Evolutionary conservation across 1,140 invertebrate genomes (phyloP), one percentile per base, ranked within the genome.

Genomic region (Littorina saxatilis): DNA sequence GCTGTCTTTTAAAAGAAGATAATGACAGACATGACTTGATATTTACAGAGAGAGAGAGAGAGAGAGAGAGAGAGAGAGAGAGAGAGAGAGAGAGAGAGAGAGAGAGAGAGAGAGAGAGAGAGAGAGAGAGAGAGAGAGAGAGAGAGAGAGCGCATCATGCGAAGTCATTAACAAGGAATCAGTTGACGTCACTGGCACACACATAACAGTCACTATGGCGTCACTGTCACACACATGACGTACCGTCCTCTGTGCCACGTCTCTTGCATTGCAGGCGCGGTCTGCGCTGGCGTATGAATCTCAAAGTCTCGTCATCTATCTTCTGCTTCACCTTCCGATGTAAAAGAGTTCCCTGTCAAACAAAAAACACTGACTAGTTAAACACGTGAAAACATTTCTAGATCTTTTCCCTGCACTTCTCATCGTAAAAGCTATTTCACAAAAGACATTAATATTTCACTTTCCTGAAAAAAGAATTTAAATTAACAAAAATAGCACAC

Each of bases 231-330:
- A 23, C 7, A 4, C 61, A 17, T 29, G 27, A 66, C 35, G 9
- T 39, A 68, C 66, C 66, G 23, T 68, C 66, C 15, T 68, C 66
- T 0, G 66, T 39, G 2, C 9, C 13, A 20, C 66, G 37, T 39
- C 66, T 5, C 66, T 77, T 82, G 76, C 17, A 43, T 80, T 92
- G 91, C 40, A 92, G 78, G 37, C 87, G 80, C 13, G 91, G 91
- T 70, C 90, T 66, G 77, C 91, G 89, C 79, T 91, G 90, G 17
- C 91, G 86, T 37, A 92, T 92, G 76, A 92, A 91, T 72, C 83
- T 83, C 29, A 92, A 77, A 3, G 91, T 92, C 82, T 92, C 91
- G 72, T 92, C 91, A 39, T 92, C 91, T 58, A 92, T 86, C 80
- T 90, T 90, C 0, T 84, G 81, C 82, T 90, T 89, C 1, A 86